Conservation (phyloP, 2,888 invertebrate species). For the Caenorhabditis sp. region DNA sequence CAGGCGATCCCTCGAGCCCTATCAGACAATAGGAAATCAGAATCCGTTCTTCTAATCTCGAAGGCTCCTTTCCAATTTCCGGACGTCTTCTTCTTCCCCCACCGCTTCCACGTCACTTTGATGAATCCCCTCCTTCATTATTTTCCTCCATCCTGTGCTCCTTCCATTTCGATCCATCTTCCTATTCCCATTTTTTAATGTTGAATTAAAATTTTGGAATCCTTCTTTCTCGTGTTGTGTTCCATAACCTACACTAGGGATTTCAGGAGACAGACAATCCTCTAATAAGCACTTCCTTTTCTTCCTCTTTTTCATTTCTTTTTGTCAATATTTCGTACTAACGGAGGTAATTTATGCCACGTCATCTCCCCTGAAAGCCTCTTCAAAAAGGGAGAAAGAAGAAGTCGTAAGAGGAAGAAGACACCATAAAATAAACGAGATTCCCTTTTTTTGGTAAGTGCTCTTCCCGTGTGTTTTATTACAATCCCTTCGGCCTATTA, state of each 20-base stretch:
- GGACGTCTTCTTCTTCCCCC: neutral
- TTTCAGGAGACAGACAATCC: neutral
- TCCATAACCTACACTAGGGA: too few relatives aligned
- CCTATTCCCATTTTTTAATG: conserved; percentile 4
- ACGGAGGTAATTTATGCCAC: conserved; percentile 31
- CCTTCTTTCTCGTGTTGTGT: neutral
- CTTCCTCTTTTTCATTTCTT: neutral
- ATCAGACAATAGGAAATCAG: too few relatives aligned
- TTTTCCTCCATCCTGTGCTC: neutral
- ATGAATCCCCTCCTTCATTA: conserved; percentile 13
- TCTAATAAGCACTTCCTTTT: neutral
- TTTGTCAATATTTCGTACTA: conserved; percentile 5
- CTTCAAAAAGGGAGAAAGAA: conserved; percentile 5
- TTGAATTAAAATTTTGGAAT: neutral
- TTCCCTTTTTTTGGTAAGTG: conserved; percentile 2
- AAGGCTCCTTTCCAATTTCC: conserved; percentile 19
- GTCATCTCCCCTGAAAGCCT: neutral
- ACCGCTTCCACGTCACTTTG: conserved; percentile 11
- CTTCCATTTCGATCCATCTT: conserved; percentile 3
- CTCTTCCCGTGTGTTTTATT: conserved; percentile 29
- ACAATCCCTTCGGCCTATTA: conserved; percentile 10
- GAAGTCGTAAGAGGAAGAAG: neutral
- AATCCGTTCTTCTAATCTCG: too few relatives aligned
- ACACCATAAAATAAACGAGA: conserved; percentile 7
- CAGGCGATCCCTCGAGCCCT: too few relatives aligned